Evolutionary conservation across 1,140 invertebrate species (phyloP), one percentile per base, ranked within the genome.

Genomic region (Adelges cooleyi): DNA sequence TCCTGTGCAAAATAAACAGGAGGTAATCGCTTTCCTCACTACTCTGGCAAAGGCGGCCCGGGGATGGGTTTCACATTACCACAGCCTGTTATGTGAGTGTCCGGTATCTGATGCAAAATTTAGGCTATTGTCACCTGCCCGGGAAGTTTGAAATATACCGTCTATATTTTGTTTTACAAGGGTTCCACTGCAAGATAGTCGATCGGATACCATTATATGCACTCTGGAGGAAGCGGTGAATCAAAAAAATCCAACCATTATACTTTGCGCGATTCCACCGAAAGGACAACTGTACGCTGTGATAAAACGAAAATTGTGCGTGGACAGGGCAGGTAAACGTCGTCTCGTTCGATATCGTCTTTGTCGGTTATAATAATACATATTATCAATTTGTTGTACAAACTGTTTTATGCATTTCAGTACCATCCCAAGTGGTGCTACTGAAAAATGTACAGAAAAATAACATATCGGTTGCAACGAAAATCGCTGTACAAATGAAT

Each of bases 221-320:
- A 13, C 0, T 1, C 10, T 67, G 0, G 68, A 69, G 2, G 0
- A 25, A 9, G n/a, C 23, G 18, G 11, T 67, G 1, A 67, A 52
- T 42, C 0, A 25, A 15, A 11, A 23, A 0, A 46, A 49, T 17
- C 62, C 56, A 3, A 2, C n/a, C 3, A 56, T 69, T 18, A 46
- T 67, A 9, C 20, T 69, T 20, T 54, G 50, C 8, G 17, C 66
- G 0, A 27, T 62, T 8, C 0, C 18, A 3, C 84, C 83, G 65
- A 80, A 82, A 49, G 71, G 79, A 5, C n/a, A n/a, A n/a, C 74
- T 78, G 13, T 95, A 95, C 69, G 77, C 81, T 33, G 84, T 85
- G 0, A 86, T 95, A 2, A 95, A 96, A 70, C 92, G 90, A 70
- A 84, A 90, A 44, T 87, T 86, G 67, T 87, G 81, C 59, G 78